Conservation (phyloP, 2,797 vertebrate species). For the Lerista edwardsae region DNA sequence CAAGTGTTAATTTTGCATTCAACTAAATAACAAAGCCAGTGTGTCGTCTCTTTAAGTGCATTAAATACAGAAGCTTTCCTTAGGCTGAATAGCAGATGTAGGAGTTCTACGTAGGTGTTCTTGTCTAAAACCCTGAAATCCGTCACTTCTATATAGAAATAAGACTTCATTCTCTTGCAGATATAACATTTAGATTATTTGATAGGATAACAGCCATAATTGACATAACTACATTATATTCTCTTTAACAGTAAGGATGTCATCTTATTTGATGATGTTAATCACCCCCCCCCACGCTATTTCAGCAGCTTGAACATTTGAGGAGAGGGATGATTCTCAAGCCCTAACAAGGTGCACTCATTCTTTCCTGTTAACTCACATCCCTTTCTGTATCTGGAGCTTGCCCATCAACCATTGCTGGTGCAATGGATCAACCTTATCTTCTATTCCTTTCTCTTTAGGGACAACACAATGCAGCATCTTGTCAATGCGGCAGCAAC, state of each 20-base stretch:
- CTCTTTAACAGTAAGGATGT: slow-evolving; percentile 16
- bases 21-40: slow-evolving; percentile 14
- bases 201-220: slow-evolving; percentile 26
- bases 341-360: not conserved
- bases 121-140: slow-evolving; percentile 18
- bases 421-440: slow-evolving; percentile 24
- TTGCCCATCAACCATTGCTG: not conserved
- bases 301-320: slow-evolving; percentile 25
- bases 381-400: not conserved
- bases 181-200: slow-evolving; percentile 45
- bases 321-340: not conserved
- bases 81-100: slow-evolving; percentile 3
- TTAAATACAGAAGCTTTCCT: slow-evolving; percentile 2
- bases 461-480: slow-evolving; percentile 3
- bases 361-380: not conserved
- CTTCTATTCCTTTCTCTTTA: slow-evolving; percentile 26
- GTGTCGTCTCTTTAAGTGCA: slow-evolving; percentile 25
- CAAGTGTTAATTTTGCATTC: slow-evolving; percentile 8
- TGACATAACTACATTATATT: slow-evolving; percentile 22
- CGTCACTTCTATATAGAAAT: slow-evolving; percentile 19
- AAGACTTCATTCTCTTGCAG: slow-evolving; percentile 4
- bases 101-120: slow-evolving; percentile 23
- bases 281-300: not conserved
- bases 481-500: not conserved
- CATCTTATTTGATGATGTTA: slow-evolving; percentile 27